Evolutionary conservation across 1,140 invertebrate genomes (phyloP).

Genomic region (Hylyphantes graminicola): DNA sequence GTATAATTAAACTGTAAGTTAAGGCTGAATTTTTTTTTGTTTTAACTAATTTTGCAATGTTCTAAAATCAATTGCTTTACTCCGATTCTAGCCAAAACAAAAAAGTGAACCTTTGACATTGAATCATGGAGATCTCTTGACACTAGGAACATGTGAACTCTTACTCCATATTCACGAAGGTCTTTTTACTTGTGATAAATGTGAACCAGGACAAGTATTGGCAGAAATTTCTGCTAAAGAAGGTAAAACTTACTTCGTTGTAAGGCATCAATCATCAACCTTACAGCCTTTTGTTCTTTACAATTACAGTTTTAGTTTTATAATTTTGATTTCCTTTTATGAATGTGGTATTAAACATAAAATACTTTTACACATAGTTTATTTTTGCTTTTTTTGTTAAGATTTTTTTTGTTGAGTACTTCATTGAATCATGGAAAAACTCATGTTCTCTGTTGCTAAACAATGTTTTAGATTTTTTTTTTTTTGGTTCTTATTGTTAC

Average conservation of each 20-base stretch:
- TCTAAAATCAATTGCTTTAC: neutral
- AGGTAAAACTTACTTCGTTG: constrained; percentile 14
- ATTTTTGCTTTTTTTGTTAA: neutral
- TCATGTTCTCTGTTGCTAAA: too few relatives aligned
- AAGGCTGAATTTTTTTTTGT: too few relatives aligned
- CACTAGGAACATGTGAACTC: constrained; percentile 78
- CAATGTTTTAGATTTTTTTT: neutral
- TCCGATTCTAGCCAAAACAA: constrained; percentile 72
- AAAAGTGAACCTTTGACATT: constrained; percentile 75
- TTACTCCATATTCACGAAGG: constrained; percentile 89
- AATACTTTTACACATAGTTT: neutral
- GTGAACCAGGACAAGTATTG: constrained; percentile 84
- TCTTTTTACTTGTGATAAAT: constrained; percentile 85
- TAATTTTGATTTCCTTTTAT: too few relatives aligned
- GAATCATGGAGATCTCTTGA: constrained; percentile 78
- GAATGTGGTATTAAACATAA: too few relatives aligned
- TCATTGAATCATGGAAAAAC: neutral
- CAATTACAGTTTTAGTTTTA: too few relatives aligned
- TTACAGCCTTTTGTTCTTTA: too few relatives aligned
- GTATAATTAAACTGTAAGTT: too few relatives aligned
- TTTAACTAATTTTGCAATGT: neutral
- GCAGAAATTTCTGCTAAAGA: constrained; percentile 60
- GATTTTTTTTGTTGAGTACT: neutral
- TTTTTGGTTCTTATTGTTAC: neutral
- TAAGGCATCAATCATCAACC: too few relatives aligned